Evolutionary conservation across 2,113 vertebrate genomes (phyloP).

Genomic region (Dicerorhinus sumatrensis): DNA sequence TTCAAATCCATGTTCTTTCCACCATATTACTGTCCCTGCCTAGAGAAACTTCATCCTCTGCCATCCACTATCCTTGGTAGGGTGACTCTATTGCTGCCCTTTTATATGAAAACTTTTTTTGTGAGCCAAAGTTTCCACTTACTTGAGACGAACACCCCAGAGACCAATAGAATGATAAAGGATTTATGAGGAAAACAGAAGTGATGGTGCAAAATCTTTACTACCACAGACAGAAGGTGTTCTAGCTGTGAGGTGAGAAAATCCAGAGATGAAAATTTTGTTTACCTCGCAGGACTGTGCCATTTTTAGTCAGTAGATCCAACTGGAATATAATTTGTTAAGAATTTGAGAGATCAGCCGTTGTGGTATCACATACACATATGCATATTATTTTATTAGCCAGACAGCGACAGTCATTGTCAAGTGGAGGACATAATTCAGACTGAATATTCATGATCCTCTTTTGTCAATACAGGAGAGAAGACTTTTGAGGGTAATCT

Average conservation of each 20-base stretch:
- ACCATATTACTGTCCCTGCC: no score
- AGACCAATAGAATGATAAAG: background rate
- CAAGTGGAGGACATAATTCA: background rate
- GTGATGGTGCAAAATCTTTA: background rate
- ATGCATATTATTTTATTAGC: background rate
- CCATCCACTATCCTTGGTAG: background rate
- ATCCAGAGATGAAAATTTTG: background rate
- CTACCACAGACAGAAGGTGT: background rate
- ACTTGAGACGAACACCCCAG: background rate
- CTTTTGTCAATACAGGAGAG: background rate
- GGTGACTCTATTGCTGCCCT: background rate
- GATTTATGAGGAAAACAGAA: constrained; percentile 41
- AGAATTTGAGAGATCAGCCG: background rate
- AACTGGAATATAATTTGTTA: background rate
- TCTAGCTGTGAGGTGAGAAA: background rate
- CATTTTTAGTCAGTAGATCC: background rate
- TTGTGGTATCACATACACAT: background rate
- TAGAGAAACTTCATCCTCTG: background rate
- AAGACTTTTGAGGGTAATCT: background rate
- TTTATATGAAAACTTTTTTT: background rate
- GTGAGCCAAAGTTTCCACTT: background rate
- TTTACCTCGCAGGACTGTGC: background rate
- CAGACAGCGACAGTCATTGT: background rate
- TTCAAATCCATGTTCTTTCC: background rate
- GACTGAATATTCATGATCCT: background rate